Base-by-base conservation (phyloP, 35 echinoderm and acorn worm species). In the Anneissia japonica region DNA sequence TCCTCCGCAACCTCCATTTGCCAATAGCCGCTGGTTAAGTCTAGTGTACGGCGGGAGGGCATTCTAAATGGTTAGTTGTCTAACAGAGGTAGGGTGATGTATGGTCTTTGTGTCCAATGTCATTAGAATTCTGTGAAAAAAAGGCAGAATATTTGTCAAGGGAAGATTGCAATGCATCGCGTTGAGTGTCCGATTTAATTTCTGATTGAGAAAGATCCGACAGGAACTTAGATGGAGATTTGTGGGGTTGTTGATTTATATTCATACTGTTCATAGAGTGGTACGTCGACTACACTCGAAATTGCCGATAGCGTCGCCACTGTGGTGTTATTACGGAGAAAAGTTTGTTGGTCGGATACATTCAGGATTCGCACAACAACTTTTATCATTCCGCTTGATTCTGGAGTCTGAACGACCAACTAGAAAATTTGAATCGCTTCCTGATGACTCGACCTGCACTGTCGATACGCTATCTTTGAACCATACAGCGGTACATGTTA, bases 21-120 rank as follows among this genome's bases (percentile, higher is more conserved):
- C 85, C 85, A 87, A 46, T 75, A 87, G 0, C 76, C 16, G 33
- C 19, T 10, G 23, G 76, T 77, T 7, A 77, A 26, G 23, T 77
- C 76, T 10, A 77, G 33, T 32, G 76, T 77, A 14, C n/a, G n/a
- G n/a, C n/a, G n/a, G n/a, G n/a, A n/a, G n/a, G n/a, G n/a, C n/a
- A n/a, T n/a, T n/a, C n/a, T n/a, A n/a, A n/a, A n/a, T n/a, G n/a
- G n/a, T n/a, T n/a, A n/a, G 51, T 64, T 64, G 19, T 64, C 51
- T 16, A 64, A 19, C 11, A 64, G 51, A 2, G 51, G 51, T 64
- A 64, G 11, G 51, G 19, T 64, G 51, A 23, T 64, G 26, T 64
- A 64, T 64, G 19, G 51, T 26, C 6, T 64, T 64, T 64, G 26
- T 64, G 51, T 9, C 51, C 51, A 26, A 64, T 19, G 26, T 64